Evolutionary conservation across 1,140 invertebrate genomes (phyloP).

Genomic region (Chlorops oryzae): DNA sequence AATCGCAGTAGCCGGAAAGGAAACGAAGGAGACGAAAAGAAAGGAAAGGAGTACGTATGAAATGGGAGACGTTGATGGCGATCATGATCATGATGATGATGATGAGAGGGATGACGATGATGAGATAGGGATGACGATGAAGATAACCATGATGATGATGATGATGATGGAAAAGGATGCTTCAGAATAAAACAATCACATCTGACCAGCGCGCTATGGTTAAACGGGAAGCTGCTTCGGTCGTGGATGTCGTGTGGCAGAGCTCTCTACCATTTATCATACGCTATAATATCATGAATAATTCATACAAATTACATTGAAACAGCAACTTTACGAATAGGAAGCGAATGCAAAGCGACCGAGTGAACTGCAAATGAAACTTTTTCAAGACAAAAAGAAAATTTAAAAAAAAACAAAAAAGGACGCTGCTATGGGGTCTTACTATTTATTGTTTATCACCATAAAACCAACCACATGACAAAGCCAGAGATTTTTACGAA

Average conservation of each 20-base stretch:
- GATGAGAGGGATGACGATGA: background rate
- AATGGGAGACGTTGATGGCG: background rate
- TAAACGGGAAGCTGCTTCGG: too few species aligned
- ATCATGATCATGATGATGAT: background rate
- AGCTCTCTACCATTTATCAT: constrained; percentile 19
- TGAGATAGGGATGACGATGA: background rate
- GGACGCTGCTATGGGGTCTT: too few species aligned
- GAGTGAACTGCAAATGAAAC: background rate
- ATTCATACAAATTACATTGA: constrained; percentile 16
- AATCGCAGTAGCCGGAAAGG: too few species aligned
- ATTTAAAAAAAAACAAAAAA: background rate
- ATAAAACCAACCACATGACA: too few species aligned
- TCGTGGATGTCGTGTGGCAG: too few species aligned
- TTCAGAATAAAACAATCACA: background rate
- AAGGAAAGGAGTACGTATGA: too few species aligned
- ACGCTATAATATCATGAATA: constrained; percentile 17
- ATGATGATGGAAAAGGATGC: background rate
- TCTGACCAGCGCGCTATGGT: too few species aligned
- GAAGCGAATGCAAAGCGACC: background rate
- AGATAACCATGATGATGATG: background rate
- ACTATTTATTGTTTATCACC: too few species aligned
- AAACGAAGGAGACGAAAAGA: too few species aligned
- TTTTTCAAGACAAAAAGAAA: background rate
- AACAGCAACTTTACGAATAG: constrained; percentile 2
- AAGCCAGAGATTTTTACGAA: too few species aligned